These are phyloP conservation scores for Ophthalmolycus amberensis DNA, from an alignment of 2,113 vertebrate genomes.

Conservation along the genomic window DNA sequence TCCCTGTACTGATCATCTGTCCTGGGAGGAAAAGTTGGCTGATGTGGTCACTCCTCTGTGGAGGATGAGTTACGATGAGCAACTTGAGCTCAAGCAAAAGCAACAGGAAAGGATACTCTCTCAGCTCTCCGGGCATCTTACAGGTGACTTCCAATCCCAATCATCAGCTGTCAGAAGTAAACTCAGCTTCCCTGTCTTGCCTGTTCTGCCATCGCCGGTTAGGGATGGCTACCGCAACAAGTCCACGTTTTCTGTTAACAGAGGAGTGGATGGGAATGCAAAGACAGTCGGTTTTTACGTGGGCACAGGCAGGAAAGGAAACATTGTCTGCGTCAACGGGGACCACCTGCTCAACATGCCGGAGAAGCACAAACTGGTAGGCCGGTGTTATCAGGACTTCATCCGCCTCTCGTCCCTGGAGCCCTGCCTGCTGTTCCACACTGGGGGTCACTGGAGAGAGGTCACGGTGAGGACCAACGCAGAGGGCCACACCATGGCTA, in stretches of 20 bases:
- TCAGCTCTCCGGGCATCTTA: conserved; percentile 71
- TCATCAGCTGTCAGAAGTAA: conserved; percentile 46
- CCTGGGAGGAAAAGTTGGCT: conserved; percentile 83
- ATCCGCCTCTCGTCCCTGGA: conserved; percentile 81
- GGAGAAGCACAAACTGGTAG: conserved; percentile 86
- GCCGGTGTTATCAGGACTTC: conserved; percentile 87
- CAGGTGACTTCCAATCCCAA: conserved; percentile 29
- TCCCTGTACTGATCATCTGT: conserved; percentile 21
- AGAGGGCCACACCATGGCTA: conserved; percentile 84
- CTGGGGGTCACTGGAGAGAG: conserved; percentile 89
- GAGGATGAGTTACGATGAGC: conserved; percentile 87
- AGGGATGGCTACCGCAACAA: conserved; percentile 88
- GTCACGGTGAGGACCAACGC: conserved; percentile 84
- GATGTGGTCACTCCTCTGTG: conserved; percentile 86
- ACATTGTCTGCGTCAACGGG: conserved; percentile 85
- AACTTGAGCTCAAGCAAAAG: conserved; percentile 88
- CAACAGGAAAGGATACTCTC: conserved; percentile 81
- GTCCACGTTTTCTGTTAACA: conserved; percentile 90
- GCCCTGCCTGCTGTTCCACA: conserved; percentile 86
- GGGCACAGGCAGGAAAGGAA: conserved; percentile 81
- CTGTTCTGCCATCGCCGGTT: conserved; percentile 84
- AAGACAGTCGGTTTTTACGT: conserved; percentile 89
- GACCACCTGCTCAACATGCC: conserved; percentile 86
- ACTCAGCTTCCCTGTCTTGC: conserved; percentile 80
- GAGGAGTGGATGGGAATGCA: conserved; percentile 86